Evolutionary conservation across 2,888 invertebrate genomes (phyloP), one percentile per base, ranked within the genome.

Genomic region (Eupithecia dodoneata): DNA sequence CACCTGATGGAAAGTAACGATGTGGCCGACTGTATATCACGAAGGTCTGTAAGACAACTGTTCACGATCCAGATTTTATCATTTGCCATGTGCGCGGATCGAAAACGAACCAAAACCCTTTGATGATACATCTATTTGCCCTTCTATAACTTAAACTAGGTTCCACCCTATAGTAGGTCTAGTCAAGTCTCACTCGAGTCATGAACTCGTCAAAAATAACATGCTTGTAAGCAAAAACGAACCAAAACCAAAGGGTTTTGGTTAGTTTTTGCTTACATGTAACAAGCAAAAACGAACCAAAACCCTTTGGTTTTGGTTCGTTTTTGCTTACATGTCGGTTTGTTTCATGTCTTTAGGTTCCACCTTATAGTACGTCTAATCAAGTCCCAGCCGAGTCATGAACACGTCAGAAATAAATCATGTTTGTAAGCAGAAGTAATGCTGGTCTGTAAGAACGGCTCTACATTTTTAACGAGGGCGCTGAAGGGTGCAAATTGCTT

Each of bases 391-490:
- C 18, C 18, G 18, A 59, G 1, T 63, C 63, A 12, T 63, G 65
- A 41, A 65, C 41, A 42, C 66, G 72, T 59, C 72, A 12, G 13
- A 44, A 30, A 72, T 72, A 72, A 63, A 72, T 45, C 59, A 63
- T 45, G 45, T 72, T 63, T 63, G 59, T 72, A 45, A 72, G 59
- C 45, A 72, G 44, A 44, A 18, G 63, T 72, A 63, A 63, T 1
- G 12, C 30, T 66, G 42, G 73, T 41, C 4, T 47, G 15, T 66
- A 52, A 13, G 15, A 65, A 63, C n/a, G 30, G 72, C 2, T n/a
- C 55, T 73, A 73, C 66, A 73, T 73, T 47, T 73, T 73, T 73
- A 73, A 73, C 30, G 72, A 73, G 18, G n/a, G 12, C n/a, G 63
- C 69, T 69, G 71, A 42, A 18, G 59, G 13, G 55, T 44, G 70